phyloP scores from a whole-genome alignment of 2,113 vertebrate genomes.

The Micromys minutus region DNA sequence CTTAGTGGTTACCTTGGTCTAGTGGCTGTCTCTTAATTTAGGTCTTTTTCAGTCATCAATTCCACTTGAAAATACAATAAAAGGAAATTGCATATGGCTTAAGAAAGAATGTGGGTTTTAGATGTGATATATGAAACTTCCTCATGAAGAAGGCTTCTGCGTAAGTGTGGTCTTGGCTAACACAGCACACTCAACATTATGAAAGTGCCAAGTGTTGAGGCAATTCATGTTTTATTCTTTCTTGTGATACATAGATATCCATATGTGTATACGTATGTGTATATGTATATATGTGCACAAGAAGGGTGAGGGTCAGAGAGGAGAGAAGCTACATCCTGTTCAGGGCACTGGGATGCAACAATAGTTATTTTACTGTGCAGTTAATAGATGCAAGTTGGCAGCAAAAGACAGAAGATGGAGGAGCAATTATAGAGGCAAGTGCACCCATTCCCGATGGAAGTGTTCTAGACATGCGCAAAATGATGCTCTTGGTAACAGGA shows the following conservation, averaged over 20 bases:
- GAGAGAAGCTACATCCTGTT: neutral
- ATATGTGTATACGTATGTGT: neutral
- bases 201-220: neutral
- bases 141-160: neutral
- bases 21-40: neutral
- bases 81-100: conserved; percentile 7
- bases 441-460: neutral
- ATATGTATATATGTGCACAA: neutral
- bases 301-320: neutral
- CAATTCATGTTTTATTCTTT: neutral
- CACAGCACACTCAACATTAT: neutral
- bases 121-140: neutral
- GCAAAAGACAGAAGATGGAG: neutral
- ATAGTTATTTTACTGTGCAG: accelerated
- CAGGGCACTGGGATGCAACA: neutral
- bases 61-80: conserved; percentile 49
- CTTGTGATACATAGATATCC: neutral
- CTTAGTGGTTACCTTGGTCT: conserved; percentile 17
- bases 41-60: conserved; percentile 19
- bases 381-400: too few species aligned
- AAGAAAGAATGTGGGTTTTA: neutral
- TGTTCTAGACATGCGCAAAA: neutral
- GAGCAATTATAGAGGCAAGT: neutral
- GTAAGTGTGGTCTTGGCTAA: neutral
- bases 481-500: neutral